Percentiles rank a stretch among this genome's conserved stretches.
Conservation (phyloP, 2,113 vertebrate species). For the Pelecanoides urinatrix region DNA sequence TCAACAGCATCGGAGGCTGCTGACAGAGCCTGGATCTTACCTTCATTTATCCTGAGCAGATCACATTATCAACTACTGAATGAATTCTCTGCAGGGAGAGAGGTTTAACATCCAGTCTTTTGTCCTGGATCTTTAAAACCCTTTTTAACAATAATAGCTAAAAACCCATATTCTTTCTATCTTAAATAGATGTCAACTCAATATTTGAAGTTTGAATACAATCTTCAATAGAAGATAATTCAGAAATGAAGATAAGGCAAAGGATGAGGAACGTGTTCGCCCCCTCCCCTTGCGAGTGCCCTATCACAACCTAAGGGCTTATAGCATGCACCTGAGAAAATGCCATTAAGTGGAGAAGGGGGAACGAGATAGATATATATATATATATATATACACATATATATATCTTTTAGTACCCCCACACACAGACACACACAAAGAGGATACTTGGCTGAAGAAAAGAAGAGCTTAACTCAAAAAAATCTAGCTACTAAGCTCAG, state of each 20-base stretch:
- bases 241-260: neutral
- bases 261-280: neutral
- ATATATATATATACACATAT: too few relatives aligned
- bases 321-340: neutral
- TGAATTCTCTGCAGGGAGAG: neutral
- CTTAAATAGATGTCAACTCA: neutral
- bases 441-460: neutral
- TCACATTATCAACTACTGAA: neutral
- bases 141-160: neutral
- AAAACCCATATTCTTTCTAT: neutral
- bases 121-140: neutral
- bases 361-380: rapidly evolving
- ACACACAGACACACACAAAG: neutral
- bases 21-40: neutral
- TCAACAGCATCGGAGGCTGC: neutral
- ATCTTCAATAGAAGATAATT: neutral
- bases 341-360: neutral
- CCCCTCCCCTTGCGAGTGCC: neutral
- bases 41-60: neutral
- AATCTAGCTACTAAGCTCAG: neutral
- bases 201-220: neutral
- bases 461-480: neutral
- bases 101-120: neutral
- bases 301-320: neutral
- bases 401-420: too few relatives aligned